Percentiles rank a stretch among this genome's conserved stretches.
Conservation (phyloP, 2,797 vertebrate genomes). For the Allobates femoralis region DNA sequence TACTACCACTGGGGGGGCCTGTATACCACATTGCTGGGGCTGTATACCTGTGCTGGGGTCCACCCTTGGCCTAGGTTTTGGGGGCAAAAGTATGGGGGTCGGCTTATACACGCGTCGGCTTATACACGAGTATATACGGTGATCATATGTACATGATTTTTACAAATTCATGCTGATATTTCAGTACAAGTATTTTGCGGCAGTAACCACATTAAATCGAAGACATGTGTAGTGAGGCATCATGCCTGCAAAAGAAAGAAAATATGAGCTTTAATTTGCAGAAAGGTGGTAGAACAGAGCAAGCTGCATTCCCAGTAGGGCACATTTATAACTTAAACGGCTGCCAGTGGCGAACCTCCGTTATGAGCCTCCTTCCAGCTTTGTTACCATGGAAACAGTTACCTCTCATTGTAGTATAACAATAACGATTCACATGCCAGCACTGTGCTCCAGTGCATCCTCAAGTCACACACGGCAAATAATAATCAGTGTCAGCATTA, state of each 20-base stretch:
- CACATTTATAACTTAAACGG: conserved; percentile 57
- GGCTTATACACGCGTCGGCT: too few species aligned
- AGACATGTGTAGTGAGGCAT: conserved; percentile 14
- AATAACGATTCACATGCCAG: conserved; percentile 46
- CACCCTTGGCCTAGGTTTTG: too few species aligned
- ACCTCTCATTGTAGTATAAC: conserved; percentile 52
- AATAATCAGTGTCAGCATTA: conserved; percentile 16
- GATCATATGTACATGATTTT: neutral
- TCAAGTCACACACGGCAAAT: conserved; percentile 22
- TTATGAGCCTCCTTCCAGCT: conserved; percentile 45
- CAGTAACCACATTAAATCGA: neutral
- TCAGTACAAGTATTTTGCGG: neutral
- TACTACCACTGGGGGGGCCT: too few species aligned
- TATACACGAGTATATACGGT: too few species aligned
- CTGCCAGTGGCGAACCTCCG: conserved; percentile 49
- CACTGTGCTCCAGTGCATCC: conserved; percentile 6
- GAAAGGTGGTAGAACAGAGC: conserved; percentile 31
- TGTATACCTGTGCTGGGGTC: too few species aligned
- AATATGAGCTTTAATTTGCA: conserved; percentile 47
- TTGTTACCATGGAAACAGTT: conserved; percentile 59
- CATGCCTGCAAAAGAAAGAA: conserved; percentile 23
- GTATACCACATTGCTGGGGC: too few species aligned
- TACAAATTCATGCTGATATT: neutral
- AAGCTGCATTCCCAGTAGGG: conserved; percentile 38
- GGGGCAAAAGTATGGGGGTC: too few species aligned